Conservation (phyloP, 2,888 invertebrate species). For the Eugnorisma glareosa region DNA sequence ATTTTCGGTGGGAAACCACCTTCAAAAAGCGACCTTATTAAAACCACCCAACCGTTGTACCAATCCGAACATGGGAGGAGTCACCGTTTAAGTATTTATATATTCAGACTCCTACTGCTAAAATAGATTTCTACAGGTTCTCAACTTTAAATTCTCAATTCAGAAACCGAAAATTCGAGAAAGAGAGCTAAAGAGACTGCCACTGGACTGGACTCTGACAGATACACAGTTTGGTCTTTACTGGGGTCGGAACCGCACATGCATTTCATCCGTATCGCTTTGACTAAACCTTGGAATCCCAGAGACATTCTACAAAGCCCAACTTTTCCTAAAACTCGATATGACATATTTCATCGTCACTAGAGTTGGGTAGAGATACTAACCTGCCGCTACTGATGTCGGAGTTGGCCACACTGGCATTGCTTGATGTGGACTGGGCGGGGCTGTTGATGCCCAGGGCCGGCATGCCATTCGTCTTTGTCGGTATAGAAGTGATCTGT, state of each 20-base stretch:
- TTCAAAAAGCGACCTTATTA: not conserved
- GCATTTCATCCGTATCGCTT: not conserved
- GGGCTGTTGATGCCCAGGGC: conserved; percentile 75
- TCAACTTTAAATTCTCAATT: not conserved
- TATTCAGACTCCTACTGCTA: not conserved
- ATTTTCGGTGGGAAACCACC: not conserved
- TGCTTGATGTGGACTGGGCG: conserved; percentile 81
- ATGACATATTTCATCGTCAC: too few species aligned
- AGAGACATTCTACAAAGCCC: not conserved
- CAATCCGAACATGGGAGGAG: not conserved
- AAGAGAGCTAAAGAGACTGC: not conserved
- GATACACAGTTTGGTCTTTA: not conserved
- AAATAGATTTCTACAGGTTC: not conserved
- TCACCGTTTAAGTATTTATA: not conserved
- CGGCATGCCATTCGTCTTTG: conserved; percentile 79
- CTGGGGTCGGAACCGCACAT: not conserved
- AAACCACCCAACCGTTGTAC: not conserved
- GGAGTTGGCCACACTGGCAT: conserved; percentile 84
- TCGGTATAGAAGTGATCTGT: conserved; percentile 87
- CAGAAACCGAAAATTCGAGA: not conserved
- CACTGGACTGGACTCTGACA: not conserved
- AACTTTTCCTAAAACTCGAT: not conserved
- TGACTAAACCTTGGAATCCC: not conserved
- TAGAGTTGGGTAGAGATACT: conserved; percentile 54
- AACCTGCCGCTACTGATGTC: conserved; percentile 89